These are phyloP conservation scores for Avahi laniger DNA, from an alignment of 2,797 vertebrate species.

Conservation along the genomic window DNA sequence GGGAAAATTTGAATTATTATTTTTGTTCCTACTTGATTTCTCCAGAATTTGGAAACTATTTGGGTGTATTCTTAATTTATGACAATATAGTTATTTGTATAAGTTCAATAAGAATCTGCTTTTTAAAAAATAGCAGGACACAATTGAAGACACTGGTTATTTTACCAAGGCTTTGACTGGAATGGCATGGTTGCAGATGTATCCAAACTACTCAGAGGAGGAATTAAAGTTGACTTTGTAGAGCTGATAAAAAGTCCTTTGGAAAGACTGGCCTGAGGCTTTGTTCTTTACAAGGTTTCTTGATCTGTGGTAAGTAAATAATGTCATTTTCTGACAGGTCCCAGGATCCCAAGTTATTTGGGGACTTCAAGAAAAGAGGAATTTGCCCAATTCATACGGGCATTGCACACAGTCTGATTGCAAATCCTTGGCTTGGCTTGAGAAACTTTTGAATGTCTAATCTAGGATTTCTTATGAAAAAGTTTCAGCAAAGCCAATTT, in stretches of 20 bases:
- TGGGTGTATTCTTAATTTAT: neutral
- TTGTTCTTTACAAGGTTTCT: neutral
- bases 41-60: neutral
- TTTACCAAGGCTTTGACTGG: neutral
- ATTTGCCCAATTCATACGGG: neutral
- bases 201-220: neutral
- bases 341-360: neutral
- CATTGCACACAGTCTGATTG: neutral
- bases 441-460: neutral
- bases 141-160: neutral
- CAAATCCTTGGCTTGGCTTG: neutral
- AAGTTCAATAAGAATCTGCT: neutral
- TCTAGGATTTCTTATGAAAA: neutral
- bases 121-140: neutral
- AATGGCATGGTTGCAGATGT: neutral
- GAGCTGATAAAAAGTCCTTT: neutral
- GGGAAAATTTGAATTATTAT: neutral
- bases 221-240: neutral
- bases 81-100: neutral
- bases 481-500: neutral
- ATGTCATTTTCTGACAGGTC: neutral
- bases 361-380: neutral
- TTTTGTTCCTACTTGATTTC: neutral
- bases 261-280: neutral
- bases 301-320: neutral